These are phyloP conservation scores for Synanthedon formicaeformis DNA, from an alignment of 2,888 invertebrate genomes.

Conservation along the genomic window DNA sequence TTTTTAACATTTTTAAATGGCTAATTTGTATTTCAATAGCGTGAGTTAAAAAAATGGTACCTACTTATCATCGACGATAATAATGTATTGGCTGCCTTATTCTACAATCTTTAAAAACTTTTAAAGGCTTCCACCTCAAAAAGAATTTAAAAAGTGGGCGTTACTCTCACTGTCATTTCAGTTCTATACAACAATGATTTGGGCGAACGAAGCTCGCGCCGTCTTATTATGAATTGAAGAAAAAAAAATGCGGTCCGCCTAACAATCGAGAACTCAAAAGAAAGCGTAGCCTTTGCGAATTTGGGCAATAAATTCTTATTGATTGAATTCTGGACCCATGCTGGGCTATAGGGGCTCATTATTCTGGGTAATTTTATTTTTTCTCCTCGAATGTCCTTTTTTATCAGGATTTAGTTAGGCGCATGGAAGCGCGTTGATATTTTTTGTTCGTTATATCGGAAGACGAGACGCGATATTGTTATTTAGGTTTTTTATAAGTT, in stretches of 20 bases:
- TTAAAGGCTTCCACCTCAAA: slow-evolving; percentile 44
- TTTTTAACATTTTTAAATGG: no score
- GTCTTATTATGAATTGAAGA: slow-evolving; percentile 42
- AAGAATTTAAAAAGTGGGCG: slow-evolving; percentile 66
- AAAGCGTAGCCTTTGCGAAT: slow-evolving; percentile 63
- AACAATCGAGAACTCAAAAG: slow-evolving; percentile 47
- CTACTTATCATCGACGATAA: no score
- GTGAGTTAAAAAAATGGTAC: no score
- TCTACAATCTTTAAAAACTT: slow-evolving; percentile 65
- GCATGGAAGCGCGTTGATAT: slow-evolving; percentile 6
- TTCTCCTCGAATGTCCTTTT: slow-evolving; percentile 1
- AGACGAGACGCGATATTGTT: no score
- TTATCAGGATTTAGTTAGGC: not conserved
- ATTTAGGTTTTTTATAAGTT: slow-evolving; percentile 7
- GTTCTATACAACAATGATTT: slow-evolving; percentile 42
- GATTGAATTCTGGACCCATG: slow-evolving; percentile 67
- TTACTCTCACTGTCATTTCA: slow-evolving; percentile 60
- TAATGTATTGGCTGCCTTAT: slow-evolving; percentile 23
- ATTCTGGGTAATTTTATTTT: slow-evolving; percentile 39
- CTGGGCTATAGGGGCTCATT: slow-evolving; percentile 68
- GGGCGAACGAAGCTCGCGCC: slow-evolving; percentile 47
- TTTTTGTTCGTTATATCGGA: slow-evolving; percentile 2
- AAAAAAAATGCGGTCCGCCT: slow-evolving; percentile 29
- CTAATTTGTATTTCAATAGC: no score
- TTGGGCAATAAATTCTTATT: slow-evolving; percentile 66